phyloP scores from a whole-genome alignment of 2,113 vertebrate genomes.

The Microcebus ravelobensis region DNA sequence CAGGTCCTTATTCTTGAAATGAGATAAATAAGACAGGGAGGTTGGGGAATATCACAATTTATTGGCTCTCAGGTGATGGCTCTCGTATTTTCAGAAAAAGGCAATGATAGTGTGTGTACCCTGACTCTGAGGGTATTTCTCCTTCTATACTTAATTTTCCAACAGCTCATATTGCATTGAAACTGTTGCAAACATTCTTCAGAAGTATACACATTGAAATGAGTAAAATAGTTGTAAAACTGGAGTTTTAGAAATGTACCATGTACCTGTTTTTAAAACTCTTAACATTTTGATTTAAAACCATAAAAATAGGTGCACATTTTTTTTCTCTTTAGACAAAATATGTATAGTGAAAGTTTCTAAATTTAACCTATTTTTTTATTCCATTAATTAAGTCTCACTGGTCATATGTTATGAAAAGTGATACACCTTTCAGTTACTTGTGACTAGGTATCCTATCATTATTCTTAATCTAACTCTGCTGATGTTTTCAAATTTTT shows the following conservation, averaged over 20 bases:
- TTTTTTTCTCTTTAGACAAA: background rate
- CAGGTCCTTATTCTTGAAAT: background rate
- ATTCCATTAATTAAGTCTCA: background rate
- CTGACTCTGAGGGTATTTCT: background rate
- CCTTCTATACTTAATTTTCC: background rate
- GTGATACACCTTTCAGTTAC: background rate
- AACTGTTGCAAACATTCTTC: background rate
- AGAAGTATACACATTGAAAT: background rate
- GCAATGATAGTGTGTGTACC: background rate
- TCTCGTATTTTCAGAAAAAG: background rate
- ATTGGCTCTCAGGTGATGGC: background rate
- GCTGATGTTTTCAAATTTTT: background rate
- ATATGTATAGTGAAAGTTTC: background rate
- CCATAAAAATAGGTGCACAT: background rate
- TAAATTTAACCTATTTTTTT: background rate
- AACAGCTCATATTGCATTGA: background rate
- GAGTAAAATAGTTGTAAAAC: background rate
- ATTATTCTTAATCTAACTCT: background rate
- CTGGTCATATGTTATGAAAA: background rate
- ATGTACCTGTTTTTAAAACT: background rate
- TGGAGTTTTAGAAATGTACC: background rate
- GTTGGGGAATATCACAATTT: background rate
- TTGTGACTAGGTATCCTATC: background rate
- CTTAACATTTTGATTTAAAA: background rate
- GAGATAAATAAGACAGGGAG: background rate